Base-by-base conservation (phyloP, 2,888 invertebrate species). In the Epistrophella euchroma region DNA sequence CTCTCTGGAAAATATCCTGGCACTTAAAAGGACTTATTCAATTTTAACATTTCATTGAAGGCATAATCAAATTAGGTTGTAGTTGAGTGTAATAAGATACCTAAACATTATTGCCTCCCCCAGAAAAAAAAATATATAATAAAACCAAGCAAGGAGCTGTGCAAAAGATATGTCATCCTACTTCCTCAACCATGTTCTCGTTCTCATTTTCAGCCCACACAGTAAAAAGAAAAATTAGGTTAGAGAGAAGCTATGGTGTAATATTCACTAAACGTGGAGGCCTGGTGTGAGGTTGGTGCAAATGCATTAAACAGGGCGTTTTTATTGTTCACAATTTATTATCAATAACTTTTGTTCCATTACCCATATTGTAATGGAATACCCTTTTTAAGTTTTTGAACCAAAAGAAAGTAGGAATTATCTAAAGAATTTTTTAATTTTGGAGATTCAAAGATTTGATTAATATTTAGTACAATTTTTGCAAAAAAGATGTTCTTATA, bases 1-100 rank as follows among this genome's bases (percentile, higher is more conserved):
- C 45, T 47, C 45, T 47, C 28, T 66, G 66, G 66, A 66, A 66
- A 66, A 66, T 66, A 47, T 45, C 66, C 66, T 40, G 66, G 66
- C 66, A 66, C 66, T 66, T 45, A 45, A 45, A 19, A 28, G 19
- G 47, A 47, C 28, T 66, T 43, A 66, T 66, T 66, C 66, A 66
- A 66, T 66, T 66, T 66, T 15, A 28, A 66, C 66, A 66, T 66
- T 66, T 45, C 45, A 47, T 22, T 66, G 66, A 66, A 66, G 40
- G 9, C 25, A 66, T 66, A 66, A 66, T 66, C 66, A 66, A 45
- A 28, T 66, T 45, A 66, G 15, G 19, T 45, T 28, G 9, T 19
- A 28, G 47, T 45, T 45, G 64, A 66, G 66, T 66, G 66, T 66
- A 66, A 66, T 28, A 28, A 32, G 66, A 66, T 66, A 66, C 66